phyloP scores from a whole-genome alignment of 2,888 invertebrate species.

The Harpagoxenus sublaevis region DNA sequence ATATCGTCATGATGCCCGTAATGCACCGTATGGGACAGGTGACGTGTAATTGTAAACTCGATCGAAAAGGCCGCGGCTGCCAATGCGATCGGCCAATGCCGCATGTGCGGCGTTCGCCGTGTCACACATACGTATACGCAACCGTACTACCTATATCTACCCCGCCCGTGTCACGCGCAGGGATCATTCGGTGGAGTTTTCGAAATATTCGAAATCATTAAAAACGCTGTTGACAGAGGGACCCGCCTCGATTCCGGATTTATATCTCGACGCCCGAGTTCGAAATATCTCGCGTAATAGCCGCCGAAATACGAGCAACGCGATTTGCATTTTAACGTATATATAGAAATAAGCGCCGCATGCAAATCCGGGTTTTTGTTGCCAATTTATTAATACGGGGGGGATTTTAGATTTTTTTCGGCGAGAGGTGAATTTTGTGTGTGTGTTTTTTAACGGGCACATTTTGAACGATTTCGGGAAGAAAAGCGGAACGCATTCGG shows the following conservation, averaged over 20 bases:
- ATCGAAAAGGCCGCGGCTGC: constrained; percentile 64
- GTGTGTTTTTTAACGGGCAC: not conserved
- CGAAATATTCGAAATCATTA: constrained; percentile 47
- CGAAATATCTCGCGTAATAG: constrained; percentile 31
- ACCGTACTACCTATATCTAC: not conserved
- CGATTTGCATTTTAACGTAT: constrained; percentile 34
- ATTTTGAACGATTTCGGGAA: not conserved
- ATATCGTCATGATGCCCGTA: constrained; percentile 66
- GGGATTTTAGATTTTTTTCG: not conserved
- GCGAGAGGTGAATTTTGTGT: not conserved
- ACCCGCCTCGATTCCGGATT: constrained; percentile 24
- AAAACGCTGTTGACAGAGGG: constrained; percentile 45
- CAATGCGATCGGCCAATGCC: constrained; percentile 61
- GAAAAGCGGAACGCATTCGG: not conserved
- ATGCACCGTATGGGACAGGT: constrained; percentile 64
- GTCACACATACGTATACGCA: not conserved
- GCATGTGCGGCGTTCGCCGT: constrained; percentile 21
- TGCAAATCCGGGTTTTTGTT: constrained; percentile 12
- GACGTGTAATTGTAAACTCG: constrained; percentile 72
- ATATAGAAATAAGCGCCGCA: constrained; percentile 30
- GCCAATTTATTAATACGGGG: constrained; percentile 16
- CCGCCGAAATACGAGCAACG: constrained; percentile 31
- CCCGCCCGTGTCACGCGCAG: constrained; percentile 38
- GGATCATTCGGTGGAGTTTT: constrained; percentile 53
- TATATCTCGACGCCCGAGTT: constrained; percentile 30